A percentile compares a stretch with the other conserved stretches of the same genome.
phyloP scores from a whole-genome alignment of 2,888 invertebrate genomes.

The Pristionchus mayeri region DNA sequence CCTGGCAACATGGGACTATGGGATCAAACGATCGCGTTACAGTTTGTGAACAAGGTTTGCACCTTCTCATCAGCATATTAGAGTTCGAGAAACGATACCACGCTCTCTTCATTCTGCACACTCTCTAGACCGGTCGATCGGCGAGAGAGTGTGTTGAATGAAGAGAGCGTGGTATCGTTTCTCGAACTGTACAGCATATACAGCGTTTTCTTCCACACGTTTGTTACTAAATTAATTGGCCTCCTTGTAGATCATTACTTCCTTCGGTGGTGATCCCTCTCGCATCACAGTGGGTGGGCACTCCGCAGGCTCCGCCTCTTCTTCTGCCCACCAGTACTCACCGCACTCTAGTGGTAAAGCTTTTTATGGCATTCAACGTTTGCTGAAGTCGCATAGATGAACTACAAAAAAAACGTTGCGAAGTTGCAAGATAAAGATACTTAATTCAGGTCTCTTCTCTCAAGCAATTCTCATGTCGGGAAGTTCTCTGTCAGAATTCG shows the following conservation, averaged over 20 bases:
- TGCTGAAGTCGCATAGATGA: no score
- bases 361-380: no score
- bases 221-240: no score
- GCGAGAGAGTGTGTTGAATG: no score
- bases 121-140: no score
- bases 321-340: constrained; percentile 63
- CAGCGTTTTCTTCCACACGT: no score
- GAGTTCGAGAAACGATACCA: background rate
- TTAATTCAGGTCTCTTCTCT: constrained; percentile 59
- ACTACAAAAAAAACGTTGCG: no score
- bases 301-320: constrained; percentile 62
- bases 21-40: constrained; percentile 64
- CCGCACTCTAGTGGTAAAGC: constrained; percentile 66
- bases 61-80: background rate
- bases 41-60: constrained; percentile 60
- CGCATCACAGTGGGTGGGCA: constrained; percentile 63
- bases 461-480: constrained; percentile 66
- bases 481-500: constrained; percentile 62
- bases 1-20: constrained; percentile 66
- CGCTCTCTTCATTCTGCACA: no score
- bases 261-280: constrained; percentile 66
- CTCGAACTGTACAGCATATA: no score
- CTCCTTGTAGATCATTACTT: constrained; percentile 55
- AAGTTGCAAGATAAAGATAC: no score
- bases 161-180: no score